Evolutionary conservation across 1,140 invertebrate species (phyloP).

Genomic region (Penaeus japonicus): DNA sequence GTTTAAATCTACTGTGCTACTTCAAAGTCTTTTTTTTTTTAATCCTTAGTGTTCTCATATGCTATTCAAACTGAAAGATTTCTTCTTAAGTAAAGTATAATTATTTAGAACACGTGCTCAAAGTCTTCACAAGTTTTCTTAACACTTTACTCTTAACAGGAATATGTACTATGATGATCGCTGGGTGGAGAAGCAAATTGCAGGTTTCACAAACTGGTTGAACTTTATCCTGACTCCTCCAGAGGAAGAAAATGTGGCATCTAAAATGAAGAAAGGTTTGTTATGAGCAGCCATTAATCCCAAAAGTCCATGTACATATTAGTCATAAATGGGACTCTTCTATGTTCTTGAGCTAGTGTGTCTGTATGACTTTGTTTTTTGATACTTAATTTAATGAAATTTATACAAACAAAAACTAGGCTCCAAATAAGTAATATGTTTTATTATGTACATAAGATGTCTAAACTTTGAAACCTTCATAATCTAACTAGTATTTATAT

Average conservation of each 20-base stretch:
- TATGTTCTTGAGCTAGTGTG: not conserved
- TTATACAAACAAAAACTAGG: not conserved
- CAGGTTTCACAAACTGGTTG: conserved; percentile 85
- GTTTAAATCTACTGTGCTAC: not conserved
- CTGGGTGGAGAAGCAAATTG: conserved; percentile 81
- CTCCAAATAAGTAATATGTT: too few species aligned
- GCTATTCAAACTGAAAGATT: too few species aligned
- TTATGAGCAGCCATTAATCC: not conserved
- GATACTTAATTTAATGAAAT: not conserved
- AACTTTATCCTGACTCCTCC: conserved; percentile 86
- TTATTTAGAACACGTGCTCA: not conserved
- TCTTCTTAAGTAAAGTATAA: not conserved
- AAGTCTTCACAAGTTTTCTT: not conserved
- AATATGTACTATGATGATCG: conserved; percentile 79
- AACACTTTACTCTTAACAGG: conserved; percentile 58
- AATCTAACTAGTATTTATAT: not conserved
- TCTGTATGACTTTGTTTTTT: not conserved
- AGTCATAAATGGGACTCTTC: not conserved
- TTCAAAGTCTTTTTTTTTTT: not conserved
- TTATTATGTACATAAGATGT: too few species aligned
- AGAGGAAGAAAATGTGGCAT: conserved; percentile 65
- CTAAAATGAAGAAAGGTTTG: conserved; percentile 46
- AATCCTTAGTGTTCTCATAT: not conserved
- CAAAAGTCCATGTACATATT: not conserved
- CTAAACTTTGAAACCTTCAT: too few species aligned